Base-by-base conservation (phyloP, 2,113 vertebrate species). In the Lophotis ruficrista region DNA sequence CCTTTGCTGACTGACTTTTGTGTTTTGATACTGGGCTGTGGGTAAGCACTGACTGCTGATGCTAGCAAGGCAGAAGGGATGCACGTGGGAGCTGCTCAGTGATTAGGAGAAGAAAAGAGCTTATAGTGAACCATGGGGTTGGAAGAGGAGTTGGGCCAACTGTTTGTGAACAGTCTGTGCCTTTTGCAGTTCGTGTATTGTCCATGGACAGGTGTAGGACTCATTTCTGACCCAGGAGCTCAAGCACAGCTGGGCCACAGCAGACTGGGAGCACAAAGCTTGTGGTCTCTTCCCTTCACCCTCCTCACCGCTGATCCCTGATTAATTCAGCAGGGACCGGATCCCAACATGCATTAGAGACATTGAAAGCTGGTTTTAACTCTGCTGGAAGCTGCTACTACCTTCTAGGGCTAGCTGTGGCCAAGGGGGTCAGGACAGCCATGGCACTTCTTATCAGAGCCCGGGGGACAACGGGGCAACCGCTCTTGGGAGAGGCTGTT, bases 381-480 rank as follows among this genome's bases (percentile, higher is more conserved):
- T 68, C 53, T 80, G 31, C 21, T 80, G 61, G 66, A 43, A 66
- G 35, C 33, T 93, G 41, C 47, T 41, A 2, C 37, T 70, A n/a
- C 38, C 54, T 82, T 81, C n/a, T n/a, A 77, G 45, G 45, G 48
- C 35, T 53, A 38, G 24, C 79, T 82, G 20, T 69, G 82, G 37
- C 72, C n/a, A 58, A 57, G 14, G 31, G 13, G 16, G 21, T 79
- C 19, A 31, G 62, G 68, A n/a, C 35, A 68, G 35, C 35, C 41
- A 16, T 15, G 38, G 45, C 73, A 82, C 31, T 35, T 45, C 53
- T 54, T 54, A 8, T 69, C 38, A 61, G 24, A 58, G 41, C 45
- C 64, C 1, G 1, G 30, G 27, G 23, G 27, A 54, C 37, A 50
- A 53, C 0, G 2, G 18, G 38, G 17, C 43, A 57, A 30, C 7